Evolutionary conservation across 2,113 vertebrate species (phyloP).

Genomic region (Rhizomys pruinosus): DNA sequence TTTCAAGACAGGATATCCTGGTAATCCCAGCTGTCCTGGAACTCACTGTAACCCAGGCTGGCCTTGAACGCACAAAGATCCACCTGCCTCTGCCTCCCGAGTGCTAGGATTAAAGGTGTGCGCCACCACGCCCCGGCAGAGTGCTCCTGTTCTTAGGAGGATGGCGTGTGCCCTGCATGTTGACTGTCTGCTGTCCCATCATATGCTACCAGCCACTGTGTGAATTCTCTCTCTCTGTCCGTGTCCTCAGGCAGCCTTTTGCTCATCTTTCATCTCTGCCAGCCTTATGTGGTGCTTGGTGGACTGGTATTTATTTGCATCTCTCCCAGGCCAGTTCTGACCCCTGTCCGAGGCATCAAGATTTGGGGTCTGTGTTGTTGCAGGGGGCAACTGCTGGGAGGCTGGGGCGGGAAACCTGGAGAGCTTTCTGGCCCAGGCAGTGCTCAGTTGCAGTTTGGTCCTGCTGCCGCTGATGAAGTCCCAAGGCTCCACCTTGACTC

Average conservation of each 20-base stretch:
- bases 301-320: not conserved
- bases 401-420: rapidly evolving
- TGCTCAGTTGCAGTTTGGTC: not conserved
- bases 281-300: rapidly evolving
- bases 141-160: not conserved
- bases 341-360: not conserved
- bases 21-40: too few species aligned
- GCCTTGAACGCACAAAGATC: too few species aligned
- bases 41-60: too few species aligned
- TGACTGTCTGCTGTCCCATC: not conserved
- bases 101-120: too few species aligned
- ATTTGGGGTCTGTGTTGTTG: not conserved
- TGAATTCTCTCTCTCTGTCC: rapidly evolving
- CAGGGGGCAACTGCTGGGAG: not conserved
- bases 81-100: too few species aligned
- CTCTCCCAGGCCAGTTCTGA: not conserved
- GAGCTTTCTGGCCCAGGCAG: not conserved
- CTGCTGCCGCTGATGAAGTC: rapidly evolving
- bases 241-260: not conserved
- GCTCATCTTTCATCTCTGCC: not conserved
- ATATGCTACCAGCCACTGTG: not conserved
- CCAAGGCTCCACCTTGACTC: not conserved
- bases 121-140: too few species aligned
- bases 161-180: not conserved
- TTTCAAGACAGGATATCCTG: too few species aligned